phyloP scores from a whole-genome alignment of 2,888 invertebrate genomes.

The Erebia epiphron region DNA sequence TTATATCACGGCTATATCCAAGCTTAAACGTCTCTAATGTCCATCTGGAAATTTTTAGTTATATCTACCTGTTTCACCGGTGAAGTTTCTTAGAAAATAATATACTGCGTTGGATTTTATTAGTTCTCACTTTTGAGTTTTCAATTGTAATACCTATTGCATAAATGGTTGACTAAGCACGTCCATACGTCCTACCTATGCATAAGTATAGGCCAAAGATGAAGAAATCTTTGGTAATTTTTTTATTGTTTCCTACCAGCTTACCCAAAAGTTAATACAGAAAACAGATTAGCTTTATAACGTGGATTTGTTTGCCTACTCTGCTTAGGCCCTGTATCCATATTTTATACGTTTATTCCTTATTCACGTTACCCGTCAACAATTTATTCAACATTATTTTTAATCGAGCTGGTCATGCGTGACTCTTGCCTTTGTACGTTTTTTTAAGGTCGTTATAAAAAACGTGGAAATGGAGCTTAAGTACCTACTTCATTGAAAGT shows the following conservation, averaged over 20 bases:
- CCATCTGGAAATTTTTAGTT: constrained; percentile 81
- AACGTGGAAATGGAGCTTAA: too few relatives aligned
- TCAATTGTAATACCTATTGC: neutral
- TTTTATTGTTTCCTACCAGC: constrained; percentile 42
- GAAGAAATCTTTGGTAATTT: too few relatives aligned
- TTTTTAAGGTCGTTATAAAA: neutral
- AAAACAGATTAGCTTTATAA: constrained; percentile 77
- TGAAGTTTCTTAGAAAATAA: neutral
- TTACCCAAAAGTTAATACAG: constrained; percentile 81
- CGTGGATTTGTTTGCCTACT: constrained; percentile 74
- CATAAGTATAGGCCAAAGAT: too few relatives aligned
- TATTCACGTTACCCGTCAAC: neutral
- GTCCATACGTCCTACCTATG: neutral
- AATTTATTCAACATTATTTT: neutral
- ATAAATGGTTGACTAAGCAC: neutral
- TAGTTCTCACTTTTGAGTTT: neutral
- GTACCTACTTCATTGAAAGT: too few relatives aligned
- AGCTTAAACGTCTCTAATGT: constrained; percentile 86
- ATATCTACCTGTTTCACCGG: neutral
- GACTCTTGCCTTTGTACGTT: neutral
- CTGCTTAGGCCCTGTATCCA: constrained; percentile 75
- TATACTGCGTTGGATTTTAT: neutral
- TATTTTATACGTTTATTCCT: constrained; percentile 37
- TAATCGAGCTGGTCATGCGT: constrained; percentile 11
- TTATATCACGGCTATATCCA: constrained; percentile 86